Percentiles rank a stretch among this genome's conserved stretches.
phyloP scores from a whole-genome alignment of 2,888 invertebrate species.

The Mesorhabditis belari region DNA sequence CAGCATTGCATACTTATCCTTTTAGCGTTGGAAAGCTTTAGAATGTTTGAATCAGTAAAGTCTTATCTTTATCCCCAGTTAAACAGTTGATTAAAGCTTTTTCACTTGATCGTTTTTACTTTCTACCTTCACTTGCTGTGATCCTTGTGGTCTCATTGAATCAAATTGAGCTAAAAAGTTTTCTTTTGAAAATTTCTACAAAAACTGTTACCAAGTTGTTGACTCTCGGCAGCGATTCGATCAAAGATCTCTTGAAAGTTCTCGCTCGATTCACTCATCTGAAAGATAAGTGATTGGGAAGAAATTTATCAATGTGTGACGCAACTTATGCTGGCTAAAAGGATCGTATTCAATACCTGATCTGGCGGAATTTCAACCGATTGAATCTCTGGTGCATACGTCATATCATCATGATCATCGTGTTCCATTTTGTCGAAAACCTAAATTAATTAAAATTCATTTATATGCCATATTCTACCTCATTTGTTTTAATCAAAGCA shows the following conservation, averaged over 20 bases:
- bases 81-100: too few relatives aligned
- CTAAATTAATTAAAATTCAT: background rate
- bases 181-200: too few relatives aligned
- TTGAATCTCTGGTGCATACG: constrained; percentile 51
- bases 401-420: constrained; percentile 51
- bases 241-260: constrained; percentile 40
- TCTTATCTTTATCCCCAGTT: too few relatives aligned
- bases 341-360: constrained; percentile 5
- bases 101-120: too few relatives aligned
- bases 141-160: background rate
- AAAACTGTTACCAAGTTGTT: background rate
- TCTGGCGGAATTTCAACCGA: constrained; percentile 52
- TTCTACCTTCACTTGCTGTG: background rate
- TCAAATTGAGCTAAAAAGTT: background rate
- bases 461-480: too few relatives aligned
- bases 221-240: constrained; percentile 18
- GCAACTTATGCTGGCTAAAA: background rate
- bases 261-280: constrained; percentile 46
- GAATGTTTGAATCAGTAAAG: too few relatives aligned
- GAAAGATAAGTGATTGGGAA: background rate
- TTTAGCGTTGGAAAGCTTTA: too few relatives aligned
- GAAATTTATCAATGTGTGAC: background rate
- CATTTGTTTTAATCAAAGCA: constrained; percentile 30
- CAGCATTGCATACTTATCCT: too few relatives aligned
- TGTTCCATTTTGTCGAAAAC: constrained; percentile 44